phyloP scores from a whole-genome alignment of 2,888 invertebrate species.

The Lithophane leautieri region DNA sequence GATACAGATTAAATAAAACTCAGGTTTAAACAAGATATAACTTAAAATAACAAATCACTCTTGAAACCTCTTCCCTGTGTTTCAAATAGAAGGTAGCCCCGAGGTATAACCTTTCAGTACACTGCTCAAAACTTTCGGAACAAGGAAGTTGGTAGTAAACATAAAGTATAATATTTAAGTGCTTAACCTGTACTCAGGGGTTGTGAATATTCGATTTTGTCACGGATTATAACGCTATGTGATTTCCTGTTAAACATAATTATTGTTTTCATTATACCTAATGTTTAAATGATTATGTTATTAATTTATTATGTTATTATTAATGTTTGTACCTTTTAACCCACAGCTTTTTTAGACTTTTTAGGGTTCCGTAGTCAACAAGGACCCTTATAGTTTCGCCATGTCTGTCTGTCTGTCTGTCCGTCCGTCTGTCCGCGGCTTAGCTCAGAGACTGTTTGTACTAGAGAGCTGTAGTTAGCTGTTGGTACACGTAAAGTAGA shows the following conservation, averaged over 20 bases:
- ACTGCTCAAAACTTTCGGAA: conserved; percentile 34
- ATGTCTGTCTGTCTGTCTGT: too few relatives aligned
- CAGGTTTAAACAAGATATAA: conserved; percentile 3
- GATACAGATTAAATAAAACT: not conserved
- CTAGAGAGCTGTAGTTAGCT: too few relatives aligned
- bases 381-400: too few relatives aligned
- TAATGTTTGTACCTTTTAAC: not conserved
- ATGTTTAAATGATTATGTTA: not conserved
- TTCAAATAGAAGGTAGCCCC: conserved; percentile 24
- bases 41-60: conserved; percentile 11
- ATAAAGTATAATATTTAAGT: conserved; percentile 33
- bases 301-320: not conserved
- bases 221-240: conserved; percentile 6
- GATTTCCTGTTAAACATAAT: not conserved
- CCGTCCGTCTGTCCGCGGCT: too few relatives aligned
- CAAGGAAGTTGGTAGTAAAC: conserved; percentile 18
- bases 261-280: not conserved
- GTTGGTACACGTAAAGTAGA: too few relatives aligned
- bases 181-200: not conserved
- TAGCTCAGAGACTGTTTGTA: too few relatives aligned
- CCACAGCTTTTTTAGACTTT: too few relatives aligned
- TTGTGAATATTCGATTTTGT: conserved; percentile 23
- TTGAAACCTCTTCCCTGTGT: not conserved
- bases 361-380: too few relatives aligned
- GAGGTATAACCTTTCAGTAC: conserved; percentile 32